A percentile compares a stretch with the other conserved stretches of the same genome.
Conservation (phyloP, 2,797 vertebrate genomes). For the Martes flavigula region DNA sequence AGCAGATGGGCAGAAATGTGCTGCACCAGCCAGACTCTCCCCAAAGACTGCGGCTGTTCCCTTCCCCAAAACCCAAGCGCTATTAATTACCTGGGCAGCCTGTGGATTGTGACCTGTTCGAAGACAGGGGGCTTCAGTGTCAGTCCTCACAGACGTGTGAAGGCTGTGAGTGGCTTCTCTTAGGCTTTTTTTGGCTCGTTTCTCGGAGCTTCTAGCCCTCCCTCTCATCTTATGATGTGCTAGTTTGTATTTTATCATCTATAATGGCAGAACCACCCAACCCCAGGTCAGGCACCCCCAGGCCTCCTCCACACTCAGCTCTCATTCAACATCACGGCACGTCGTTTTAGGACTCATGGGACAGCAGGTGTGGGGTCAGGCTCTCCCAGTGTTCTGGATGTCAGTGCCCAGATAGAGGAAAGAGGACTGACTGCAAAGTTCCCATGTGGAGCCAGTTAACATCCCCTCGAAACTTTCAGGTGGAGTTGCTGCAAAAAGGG, state of each 20-base stretch:
- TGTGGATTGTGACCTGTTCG: not conserved
- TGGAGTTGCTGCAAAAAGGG: not conserved
- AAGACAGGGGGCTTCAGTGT: not conserved
- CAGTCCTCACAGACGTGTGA: not conserved
- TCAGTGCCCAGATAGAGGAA: accelerated
- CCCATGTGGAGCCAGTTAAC: accelerated
- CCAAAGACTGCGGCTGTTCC: not conserved
- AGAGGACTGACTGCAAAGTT: not conserved
- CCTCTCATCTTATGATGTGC: too few species aligned
- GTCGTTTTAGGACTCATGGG: accelerated
- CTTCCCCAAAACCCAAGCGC: not conserved
- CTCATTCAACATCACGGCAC: accelerated
- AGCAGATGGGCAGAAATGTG: conserved; percentile 63
- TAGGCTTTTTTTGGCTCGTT: accelerated
- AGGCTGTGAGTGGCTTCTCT: not conserved
- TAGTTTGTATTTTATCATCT: too few species aligned
- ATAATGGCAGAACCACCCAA: accelerated
- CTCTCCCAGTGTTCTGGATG: not conserved
- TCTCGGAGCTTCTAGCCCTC: not conserved
- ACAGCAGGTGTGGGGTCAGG: accelerated
- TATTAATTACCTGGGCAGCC: not conserved
- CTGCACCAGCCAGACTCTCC: conserved; percentile 21
- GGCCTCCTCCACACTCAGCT: accelerated
- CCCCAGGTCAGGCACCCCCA: accelerated
- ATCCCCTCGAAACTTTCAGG: not conserved